Evolutionary conservation across 2,888 invertebrate genomes (phyloP).

Genomic region (Silvanus unidentatus): DNA sequence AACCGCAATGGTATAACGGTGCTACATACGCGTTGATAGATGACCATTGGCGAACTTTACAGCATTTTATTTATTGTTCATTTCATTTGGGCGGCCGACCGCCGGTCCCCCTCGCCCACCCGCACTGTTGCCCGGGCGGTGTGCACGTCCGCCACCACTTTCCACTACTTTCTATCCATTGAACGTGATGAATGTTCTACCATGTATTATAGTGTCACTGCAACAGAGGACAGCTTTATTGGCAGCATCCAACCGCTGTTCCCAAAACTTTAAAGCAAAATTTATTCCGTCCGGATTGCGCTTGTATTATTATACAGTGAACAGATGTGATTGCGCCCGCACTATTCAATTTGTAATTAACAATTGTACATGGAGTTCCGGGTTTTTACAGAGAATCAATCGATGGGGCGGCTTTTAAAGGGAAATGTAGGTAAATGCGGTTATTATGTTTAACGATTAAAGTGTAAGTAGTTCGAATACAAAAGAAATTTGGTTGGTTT

Average conservation of each 20-base stretch:
- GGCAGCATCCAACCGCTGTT: conserved; percentile 34
- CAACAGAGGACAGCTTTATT: conserved; percentile 42
- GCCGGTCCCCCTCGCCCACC: conserved; percentile 15
- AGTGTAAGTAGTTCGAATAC: no score
- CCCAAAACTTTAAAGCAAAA: conserved; percentile 35
- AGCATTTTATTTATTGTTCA: conserved; percentile 45
- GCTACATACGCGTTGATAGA: conserved; percentile 29
- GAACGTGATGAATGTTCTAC: conserved; percentile 41
- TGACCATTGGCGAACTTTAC: conserved; percentile 35
- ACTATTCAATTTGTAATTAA: conserved; percentile 1
- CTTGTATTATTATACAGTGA: conserved; percentile 18
- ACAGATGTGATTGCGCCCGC: conserved; percentile 29
- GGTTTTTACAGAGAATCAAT: no score
- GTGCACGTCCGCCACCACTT: no score
- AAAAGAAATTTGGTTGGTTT: no score
- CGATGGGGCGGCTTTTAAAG: no score
- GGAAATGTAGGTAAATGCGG: no score
- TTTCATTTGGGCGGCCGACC: conserved; percentile 35
- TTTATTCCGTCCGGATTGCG: conserved; percentile 33
- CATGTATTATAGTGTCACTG: conserved; percentile 42
- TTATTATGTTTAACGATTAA: no score
- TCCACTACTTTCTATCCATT: conserved; percentile 12
- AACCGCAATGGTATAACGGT: conserved; percentile 10
- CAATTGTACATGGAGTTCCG: not conserved
- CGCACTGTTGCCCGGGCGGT: conserved; percentile 12